phyloP scores from a whole-genome alignment of 2,797 vertebrate genomes.

The Bryconaethiops microstoma region DNA sequence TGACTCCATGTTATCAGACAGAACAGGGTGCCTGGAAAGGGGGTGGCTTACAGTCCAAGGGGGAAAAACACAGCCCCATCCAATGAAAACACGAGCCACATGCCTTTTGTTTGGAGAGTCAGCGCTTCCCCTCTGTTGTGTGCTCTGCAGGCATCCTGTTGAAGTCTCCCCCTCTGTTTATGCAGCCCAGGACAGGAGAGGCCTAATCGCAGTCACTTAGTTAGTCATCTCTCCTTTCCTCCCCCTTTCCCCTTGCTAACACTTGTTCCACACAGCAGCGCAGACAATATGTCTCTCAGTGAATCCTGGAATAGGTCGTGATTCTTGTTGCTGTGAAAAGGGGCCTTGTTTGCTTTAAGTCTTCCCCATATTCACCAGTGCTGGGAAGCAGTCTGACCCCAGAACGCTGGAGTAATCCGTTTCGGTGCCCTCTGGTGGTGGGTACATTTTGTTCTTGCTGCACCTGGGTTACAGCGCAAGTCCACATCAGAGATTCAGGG shows the following conservation, averaged over 20 bases:
- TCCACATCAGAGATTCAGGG: conserved; percentile 34
- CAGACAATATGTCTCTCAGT: not conserved
- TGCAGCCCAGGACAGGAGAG: conserved; percentile 16
- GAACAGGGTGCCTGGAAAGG: conserved; percentile 20
- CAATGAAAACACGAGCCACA: conserved; percentile 47
- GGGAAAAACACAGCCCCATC: conserved; percentile 26
- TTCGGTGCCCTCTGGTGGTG: conserved; percentile 45
- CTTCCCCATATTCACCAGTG: not conserved
- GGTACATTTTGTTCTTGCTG: conserved; percentile 6
- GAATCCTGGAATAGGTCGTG: conserved; percentile 3
- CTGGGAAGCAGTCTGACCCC: conserved; percentile 10
- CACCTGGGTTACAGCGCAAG: conserved; percentile 3
- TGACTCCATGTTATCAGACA: conserved; percentile 30
- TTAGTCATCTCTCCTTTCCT: not conserved
- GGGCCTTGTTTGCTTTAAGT: conserved; percentile 33
- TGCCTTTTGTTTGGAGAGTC: conserved; percentile 44
- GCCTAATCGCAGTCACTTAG: conserved; percentile 11
- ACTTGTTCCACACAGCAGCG: conserved; percentile 7
- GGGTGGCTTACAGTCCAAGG: conserved; percentile 8
- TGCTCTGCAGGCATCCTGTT: conserved; percentile 38
- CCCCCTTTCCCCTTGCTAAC: not conserved
- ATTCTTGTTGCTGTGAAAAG: conserved; percentile 29
- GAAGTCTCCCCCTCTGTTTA: conserved; percentile 15
- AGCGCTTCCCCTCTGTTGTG: conserved; percentile 31
- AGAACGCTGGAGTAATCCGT: not conserved